Conservation (phyloP, 2,888 invertebrate species). For the Dicranocentrus wangi region DNA sequence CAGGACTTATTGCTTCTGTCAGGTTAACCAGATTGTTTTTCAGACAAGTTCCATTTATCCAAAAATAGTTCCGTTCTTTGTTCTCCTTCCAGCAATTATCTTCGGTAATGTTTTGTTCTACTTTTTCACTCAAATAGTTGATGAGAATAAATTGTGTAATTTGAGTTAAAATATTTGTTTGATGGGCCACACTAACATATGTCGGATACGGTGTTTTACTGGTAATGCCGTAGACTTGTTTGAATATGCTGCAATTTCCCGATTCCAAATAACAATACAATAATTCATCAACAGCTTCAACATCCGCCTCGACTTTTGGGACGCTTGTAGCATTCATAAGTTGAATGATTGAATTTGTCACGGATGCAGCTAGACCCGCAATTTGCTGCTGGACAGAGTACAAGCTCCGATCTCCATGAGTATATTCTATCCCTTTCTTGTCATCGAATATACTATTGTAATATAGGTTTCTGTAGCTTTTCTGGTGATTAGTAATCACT, state of each 20-base stretch:
- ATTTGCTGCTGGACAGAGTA: slow-evolving; percentile 80
- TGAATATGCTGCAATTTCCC: slow-evolving; percentile 82
- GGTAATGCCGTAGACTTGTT: slow-evolving; percentile 59
- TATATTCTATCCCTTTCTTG: slow-evolving; percentile 11
- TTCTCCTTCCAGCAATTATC: slow-evolving; percentile 76
- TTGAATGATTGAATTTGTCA: slow-evolving; percentile 80
- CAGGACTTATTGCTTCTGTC: slow-evolving; percentile 87
- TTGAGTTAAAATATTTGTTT: slow-evolving; percentile 77
- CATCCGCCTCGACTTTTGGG: slow-evolving; percentile 8
- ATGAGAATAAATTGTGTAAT: slow-evolving; percentile 80
- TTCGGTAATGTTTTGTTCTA: slow-evolving; percentile 73
- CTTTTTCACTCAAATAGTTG: slow-evolving; percentile 76
- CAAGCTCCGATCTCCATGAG: not conserved
- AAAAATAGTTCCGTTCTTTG: slow-evolving; percentile 42
- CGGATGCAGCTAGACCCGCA: slow-evolving; percentile 80
- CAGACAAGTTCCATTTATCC: slow-evolving; percentile 81
- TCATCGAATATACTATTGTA: slow-evolving; percentile 45
- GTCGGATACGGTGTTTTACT: slow-evolving; percentile 76
- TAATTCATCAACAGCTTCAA: slow-evolving; percentile 81
- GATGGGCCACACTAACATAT: slow-evolving; percentile 80
- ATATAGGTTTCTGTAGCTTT: slow-evolving; percentile 12
- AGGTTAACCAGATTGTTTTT: slow-evolving; percentile 82
- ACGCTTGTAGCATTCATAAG: slow-evolving; percentile 25
- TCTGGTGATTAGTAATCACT: slow-evolving; percentile 27
- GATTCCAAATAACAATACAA: slow-evolving; percentile 85